Base-by-base conservation (phyloP, 2,888 invertebrate genomes). In the Mimas tiliae region DNA sequence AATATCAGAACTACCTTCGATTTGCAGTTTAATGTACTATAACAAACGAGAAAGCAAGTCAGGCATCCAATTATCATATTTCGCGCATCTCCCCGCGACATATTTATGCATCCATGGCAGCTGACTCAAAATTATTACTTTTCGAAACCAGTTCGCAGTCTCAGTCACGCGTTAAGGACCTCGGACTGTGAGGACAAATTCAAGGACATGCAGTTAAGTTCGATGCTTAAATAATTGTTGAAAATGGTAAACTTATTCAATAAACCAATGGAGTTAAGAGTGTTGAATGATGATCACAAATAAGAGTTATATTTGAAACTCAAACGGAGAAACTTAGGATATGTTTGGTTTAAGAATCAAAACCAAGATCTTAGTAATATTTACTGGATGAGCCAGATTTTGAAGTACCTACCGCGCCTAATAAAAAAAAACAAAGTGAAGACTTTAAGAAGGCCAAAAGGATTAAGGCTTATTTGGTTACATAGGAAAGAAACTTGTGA, bases 31-130 rank as follows among this genome's bases (percentile, higher is more conserved):
- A 19, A 52, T 50, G 12, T 50, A 51, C 50, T 9, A 52, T 33
- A 53, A 21, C 38, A 64, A 52, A 33, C 48, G 48, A 63, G 16
- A 50, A 19, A 6, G 34, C 38, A 42, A 42, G 38, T 69, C 65
- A 42, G 38, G 68, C 65, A 72, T 73, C 77, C 75, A 78, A 77
- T 77, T 79, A 80, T 76, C 77, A 58, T 55, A 65, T 65, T 74
- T 76, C 70, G 69, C 75, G 71, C 76, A 73, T 74, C 67, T 70
- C 67, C 51, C 62, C 11, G 48, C 55, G 76, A 73, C 75, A 75
- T 78, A 76, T 84, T 87, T 85, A 84, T 86, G 81, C 78, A 77
- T 87, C 78, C 69, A 72, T 81, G 85, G 80, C 78, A 78, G 75
- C 71, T 19, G 38, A 48, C 62, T 50, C 55, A 64, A 65, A 71